These are phyloP conservation scores for Drosophila picticornis DNA, from an alignment of 2,888 invertebrate genomes.

Conservation along the genomic window DNA sequence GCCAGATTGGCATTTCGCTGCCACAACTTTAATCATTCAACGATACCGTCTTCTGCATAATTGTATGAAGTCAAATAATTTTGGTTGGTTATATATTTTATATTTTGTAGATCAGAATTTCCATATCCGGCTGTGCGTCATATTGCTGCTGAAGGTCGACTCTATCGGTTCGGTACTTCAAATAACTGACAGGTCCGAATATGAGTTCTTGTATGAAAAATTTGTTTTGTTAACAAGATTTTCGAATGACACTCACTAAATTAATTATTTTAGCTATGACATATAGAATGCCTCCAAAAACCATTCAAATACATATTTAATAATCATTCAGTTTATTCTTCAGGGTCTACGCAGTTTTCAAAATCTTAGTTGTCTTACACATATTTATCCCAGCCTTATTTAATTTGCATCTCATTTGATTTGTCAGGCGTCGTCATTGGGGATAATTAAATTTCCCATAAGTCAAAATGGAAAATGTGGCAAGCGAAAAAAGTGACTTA, in stretches of 20 bases:
- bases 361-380: neutral
- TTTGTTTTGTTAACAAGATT: too few relatives aligned
- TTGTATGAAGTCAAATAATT: neutral
- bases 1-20: too few relatives aligned
- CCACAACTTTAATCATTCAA: neutral
- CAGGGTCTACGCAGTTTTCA: too few relatives aligned
- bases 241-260: too few relatives aligned
- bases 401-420: conserved; percentile 33
- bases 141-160: too few relatives aligned
- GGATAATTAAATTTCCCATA: conserved; percentile 60
- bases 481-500: conserved; percentile 4
- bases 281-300: neutral
- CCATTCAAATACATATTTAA: neutral
- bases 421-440: conserved; percentile 8
- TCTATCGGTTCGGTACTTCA: too few relatives aligned
- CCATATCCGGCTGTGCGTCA: neutral
- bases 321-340: neutral
- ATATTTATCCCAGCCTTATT: neutral
- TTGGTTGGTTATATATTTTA: neutral
- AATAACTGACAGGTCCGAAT: too few relatives aligned
- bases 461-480: conserved; percentile 34
- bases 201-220: too few relatives aligned
- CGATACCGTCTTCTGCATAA: neutral
- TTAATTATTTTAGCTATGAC: neutral
- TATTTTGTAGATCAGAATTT: neutral